phyloP scores from a whole-genome alignment of 2,797 vertebrate species.

The Manis pentadactyla region DNA sequence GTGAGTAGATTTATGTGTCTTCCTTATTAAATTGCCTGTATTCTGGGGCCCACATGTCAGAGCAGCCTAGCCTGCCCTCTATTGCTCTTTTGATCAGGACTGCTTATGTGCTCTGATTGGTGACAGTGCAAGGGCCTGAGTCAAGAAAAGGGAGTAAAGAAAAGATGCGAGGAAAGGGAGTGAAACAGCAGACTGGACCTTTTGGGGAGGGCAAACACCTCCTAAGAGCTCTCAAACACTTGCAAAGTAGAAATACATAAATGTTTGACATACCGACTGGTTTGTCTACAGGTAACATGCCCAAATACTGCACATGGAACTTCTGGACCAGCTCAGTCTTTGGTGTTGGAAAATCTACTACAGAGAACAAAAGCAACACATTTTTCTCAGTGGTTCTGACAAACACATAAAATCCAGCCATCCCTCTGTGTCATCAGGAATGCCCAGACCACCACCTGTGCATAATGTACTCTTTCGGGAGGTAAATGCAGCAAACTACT shows the following conservation, averaged over 20 bases:
- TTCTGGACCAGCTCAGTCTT: slow-evolving; percentile 98
- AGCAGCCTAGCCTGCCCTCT: background rate
- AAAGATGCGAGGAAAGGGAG: no score
- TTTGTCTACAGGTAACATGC: slow-evolving; percentile 93
- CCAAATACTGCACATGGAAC: slow-evolving; percentile 97
- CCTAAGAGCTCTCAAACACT: background rate
- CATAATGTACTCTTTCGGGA: fast-evolving
- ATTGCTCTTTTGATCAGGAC: background rate
- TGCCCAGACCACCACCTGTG: fast-evolving
- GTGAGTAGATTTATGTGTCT: background rate
- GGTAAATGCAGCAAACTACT: fast-evolving
- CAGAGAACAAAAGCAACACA: slow-evolving; percentile 79
- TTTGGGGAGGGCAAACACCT: fast-evolving
- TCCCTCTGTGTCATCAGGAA: background rate
- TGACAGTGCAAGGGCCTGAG: background rate
- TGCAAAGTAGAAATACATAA: background rate
- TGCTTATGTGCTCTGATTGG: background rate
- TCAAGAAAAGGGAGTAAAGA: background rate
- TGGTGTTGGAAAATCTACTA: slow-evolving; percentile 98
- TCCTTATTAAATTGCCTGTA: background rate
- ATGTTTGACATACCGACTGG: slow-evolving; percentile 93
- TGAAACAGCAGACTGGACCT: fast-evolving
- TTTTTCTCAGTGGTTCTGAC: slow-evolving; percentile 67
- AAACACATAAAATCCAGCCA: background rate
- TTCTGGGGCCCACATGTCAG: background rate